phyloP scores from a whole-genome alignment of 2,888 invertebrate genomes.

The Cephus sareptanus region DNA sequence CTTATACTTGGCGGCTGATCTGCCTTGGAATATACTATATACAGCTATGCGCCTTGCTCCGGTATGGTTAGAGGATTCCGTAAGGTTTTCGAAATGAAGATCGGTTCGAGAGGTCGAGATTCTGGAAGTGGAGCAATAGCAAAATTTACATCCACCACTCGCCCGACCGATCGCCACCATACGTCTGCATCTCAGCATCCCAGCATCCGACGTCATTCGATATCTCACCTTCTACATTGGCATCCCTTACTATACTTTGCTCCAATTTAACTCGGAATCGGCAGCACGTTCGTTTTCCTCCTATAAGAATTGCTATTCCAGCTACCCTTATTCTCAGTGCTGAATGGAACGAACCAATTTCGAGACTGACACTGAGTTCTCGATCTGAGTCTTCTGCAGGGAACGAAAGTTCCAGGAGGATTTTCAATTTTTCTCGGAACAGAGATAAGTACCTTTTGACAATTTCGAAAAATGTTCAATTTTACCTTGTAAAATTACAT shows the following conservation, averaged over 20 bases:
- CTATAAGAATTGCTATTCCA: conserved; percentile 33
- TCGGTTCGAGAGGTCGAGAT: conserved; percentile 34
- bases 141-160: conserved; percentile 39
- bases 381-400: neutral
- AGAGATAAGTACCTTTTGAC: neutral
- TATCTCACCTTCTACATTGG: conserved; percentile 22
- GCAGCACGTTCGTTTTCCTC: conserved; percentile 24
- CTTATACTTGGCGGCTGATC: neutral
- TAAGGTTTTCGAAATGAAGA: conserved; percentile 43
- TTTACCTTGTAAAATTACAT: neutral
- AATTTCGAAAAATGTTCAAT: neutral
- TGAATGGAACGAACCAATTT: conserved; percentile 28
- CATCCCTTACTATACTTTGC: conserved; percentile 33
- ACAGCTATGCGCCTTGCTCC: neutral
- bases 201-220: conserved; percentile 31
- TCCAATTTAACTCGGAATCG: conserved; percentile 31
- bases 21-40: neutral
- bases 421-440: neutral
- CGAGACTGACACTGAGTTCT: neutral
- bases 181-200: conserved; percentile 41
- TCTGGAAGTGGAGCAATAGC: conserved; percentile 27
- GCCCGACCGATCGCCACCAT: conserved; percentile 37
- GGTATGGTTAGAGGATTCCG: conserved; percentile 9
- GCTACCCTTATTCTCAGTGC: conserved; percentile 14
- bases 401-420: neutral